These are phyloP conservation scores for Syrphus vitripennis DNA, from an alignment of 2,888 invertebrate species.

Conservation along the genomic window DNA sequence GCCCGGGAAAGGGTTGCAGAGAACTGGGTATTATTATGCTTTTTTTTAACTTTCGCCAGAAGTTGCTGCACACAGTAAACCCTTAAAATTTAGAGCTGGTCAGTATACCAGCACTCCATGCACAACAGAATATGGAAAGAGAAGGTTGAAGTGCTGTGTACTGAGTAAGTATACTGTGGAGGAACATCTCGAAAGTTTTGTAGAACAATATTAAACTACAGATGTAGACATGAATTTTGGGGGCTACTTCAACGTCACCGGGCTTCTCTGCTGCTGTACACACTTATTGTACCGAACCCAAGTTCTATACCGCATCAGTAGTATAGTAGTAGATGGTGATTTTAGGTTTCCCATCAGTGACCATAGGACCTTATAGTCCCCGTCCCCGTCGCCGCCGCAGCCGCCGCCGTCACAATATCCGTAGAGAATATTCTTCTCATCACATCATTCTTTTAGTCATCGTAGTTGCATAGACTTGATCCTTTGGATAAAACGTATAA, in stretches of 20 bases:
- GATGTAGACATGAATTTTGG: slow-evolving; percentile 72
- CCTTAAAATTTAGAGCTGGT: slow-evolving; percentile 45
- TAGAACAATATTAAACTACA: slow-evolving; percentile 72
- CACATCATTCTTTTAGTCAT: slow-evolving; percentile 38
- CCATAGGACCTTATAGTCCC: neutral
- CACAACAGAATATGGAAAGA: neutral
- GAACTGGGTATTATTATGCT: slow-evolving; percentile 25
- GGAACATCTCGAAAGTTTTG: slow-evolving; percentile 68
- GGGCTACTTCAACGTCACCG: slow-evolving; percentile 57
- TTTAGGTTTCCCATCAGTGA: slow-evolving; percentile 36
- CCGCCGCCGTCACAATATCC: neutral
- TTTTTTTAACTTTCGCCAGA: slow-evolving; percentile 3
- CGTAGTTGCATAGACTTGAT: slow-evolving; percentile 34
- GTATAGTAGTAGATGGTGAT: slow-evolving; percentile 17
- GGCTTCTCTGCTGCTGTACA: slow-evolving; percentile 14
- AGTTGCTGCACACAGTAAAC: slow-evolving; percentile 56
- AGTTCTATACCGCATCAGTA: slow-evolving; percentile 27
- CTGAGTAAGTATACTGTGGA: slow-evolving; percentile 38
- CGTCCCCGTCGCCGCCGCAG: neutral
- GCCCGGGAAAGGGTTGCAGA: slow-evolving; percentile 46
- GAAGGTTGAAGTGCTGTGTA: neutral
- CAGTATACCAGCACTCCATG: slow-evolving; percentile 4
- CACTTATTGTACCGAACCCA: slow-evolving; percentile 60
- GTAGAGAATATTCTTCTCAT: slow-evolving; percentile 55
- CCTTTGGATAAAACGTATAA: neutral